phyloP scores from a whole-genome alignment of 92 coral and sea anemone genomes.

The Porites lobata region DNA sequence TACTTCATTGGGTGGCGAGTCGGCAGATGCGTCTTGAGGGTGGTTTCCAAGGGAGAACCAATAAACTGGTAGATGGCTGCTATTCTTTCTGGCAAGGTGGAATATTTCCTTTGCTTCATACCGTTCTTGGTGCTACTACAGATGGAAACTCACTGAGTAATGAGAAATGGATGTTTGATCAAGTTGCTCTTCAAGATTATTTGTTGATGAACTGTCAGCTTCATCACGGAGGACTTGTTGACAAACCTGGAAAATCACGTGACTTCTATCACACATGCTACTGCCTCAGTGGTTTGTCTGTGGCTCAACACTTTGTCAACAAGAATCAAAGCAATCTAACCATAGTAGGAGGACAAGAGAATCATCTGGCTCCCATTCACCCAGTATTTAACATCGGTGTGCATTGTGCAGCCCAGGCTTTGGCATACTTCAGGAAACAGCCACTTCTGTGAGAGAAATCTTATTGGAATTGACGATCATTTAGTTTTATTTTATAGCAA shows the following conservation, averaged over 20 bases:
- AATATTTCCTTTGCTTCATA: constrained; percentile 92
- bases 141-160: constrained; percentile 73
- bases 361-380: constrained; percentile 85
- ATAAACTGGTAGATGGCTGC: constrained; percentile 98
- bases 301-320: constrained; percentile 93
- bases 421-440: constrained; percentile 76
- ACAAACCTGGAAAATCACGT: constrained; percentile 97
- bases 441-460: constrained; percentile 59
- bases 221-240: constrained; percentile 92
- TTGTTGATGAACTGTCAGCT: constrained; percentile 92
- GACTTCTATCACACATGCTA: constrained; percentile 99
- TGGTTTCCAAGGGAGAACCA: constrained; percentile 98
- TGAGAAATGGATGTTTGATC: constrained; percentile 97
- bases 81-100: constrained; percentile 99
- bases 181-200: constrained; percentile 92
- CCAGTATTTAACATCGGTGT: constrained; percentile 91
- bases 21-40: constrained; percentile 98
- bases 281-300: constrained; percentile 96
- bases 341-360: constrained; percentile 82
- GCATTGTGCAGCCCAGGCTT: constrained; percentile 83
- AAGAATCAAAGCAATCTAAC: constrained; percentile 72
- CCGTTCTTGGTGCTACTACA: constrained; percentile 73
- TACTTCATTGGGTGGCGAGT: constrained; percentile 86
- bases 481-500: too few relatives aligned
- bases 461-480: background rate